Conservation (phyloP, 2,113 vertebrate species). For the Limanda limanda region DNA sequence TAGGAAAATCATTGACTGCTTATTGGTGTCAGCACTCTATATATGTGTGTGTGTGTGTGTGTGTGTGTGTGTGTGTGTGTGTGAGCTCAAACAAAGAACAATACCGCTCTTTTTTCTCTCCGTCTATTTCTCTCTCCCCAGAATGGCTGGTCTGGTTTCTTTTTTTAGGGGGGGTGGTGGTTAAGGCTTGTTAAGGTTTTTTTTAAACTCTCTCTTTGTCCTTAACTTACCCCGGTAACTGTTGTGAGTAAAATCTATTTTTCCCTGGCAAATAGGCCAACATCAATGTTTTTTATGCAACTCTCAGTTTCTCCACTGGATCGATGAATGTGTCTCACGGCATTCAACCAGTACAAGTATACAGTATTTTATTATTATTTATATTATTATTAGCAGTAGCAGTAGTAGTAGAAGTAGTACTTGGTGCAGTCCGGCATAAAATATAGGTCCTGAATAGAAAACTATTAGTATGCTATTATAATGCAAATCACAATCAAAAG, state of each 20-base stretch:
- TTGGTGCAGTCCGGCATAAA: no score
- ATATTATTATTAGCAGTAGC: no score
- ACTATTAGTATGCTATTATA: no score
- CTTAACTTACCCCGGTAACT: conserved; percentile 41
- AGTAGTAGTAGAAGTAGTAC: no score
- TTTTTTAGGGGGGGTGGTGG: not conserved
- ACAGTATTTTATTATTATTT: no score
- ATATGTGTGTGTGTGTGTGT: conserved; percentile 35
- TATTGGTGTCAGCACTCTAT: conserved; percentile 71
- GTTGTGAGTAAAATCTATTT: not conserved
- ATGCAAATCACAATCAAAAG: no score
- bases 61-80: conserved; percentile 31
- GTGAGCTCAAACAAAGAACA: conserved; percentile 67
- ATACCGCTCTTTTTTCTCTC: conserved; percentile 49
- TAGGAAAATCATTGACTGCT: conserved; percentile 74
- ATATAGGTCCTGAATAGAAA: no score
- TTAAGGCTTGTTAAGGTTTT: not conserved
- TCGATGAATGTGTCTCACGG: no score
- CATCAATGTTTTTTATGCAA: no score
- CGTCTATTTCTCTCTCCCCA: conserved; percentile 6
- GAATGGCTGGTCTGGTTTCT: conserved; percentile 23
- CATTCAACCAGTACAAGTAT: no score
- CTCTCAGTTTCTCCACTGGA: no score
- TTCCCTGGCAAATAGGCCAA: no score
- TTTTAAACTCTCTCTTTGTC: conserved; percentile 46